A percentile compares a stretch with the other conserved stretches of the same genome.
phyloP scores from a whole-genome alignment of 1,140 invertebrate genomes.

The Battus philenor region DNA sequence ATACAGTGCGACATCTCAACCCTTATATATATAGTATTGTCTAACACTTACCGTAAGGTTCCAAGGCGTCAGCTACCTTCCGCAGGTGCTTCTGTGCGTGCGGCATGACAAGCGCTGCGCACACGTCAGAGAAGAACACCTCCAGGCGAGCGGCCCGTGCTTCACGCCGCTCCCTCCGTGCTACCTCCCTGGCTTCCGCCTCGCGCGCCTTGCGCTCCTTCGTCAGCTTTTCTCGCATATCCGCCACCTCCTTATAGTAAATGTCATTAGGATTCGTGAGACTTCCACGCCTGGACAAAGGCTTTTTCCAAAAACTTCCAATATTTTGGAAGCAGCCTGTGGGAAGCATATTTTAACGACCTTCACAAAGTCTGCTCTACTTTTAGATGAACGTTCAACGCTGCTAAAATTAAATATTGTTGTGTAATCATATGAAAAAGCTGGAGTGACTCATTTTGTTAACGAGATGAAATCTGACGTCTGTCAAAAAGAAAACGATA shows the following conservation, averaged over 20 bases:
- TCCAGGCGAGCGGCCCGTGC: constrained; percentile 44
- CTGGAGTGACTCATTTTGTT: no score
- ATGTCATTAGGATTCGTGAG: no score
- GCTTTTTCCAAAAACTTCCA: neutral
- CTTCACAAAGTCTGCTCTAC: no score
- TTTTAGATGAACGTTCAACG: no score
- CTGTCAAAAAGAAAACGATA: no score
- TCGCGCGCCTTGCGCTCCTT: constrained; percentile 39
- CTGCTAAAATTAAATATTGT: no score
- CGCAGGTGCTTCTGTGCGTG: constrained; percentile 60
- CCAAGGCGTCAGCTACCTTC: constrained; percentile 50
- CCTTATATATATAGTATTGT: no score
- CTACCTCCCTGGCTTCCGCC: constrained; percentile 35
- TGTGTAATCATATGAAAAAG: no score
- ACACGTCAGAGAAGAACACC: constrained; percentile 48
- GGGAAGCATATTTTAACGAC: no score
- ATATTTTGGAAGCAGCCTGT: neutral
- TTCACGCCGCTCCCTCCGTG: constrained; percentile 40
- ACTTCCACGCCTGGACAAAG: no score
- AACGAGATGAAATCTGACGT: no score
- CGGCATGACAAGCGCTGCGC: constrained; percentile 53
- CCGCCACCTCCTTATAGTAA: constrained; percentile 42
- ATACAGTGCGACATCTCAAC: no score
- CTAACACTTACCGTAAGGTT: constrained; percentile 47
- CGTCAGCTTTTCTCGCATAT: constrained; percentile 36